A percentile compares a stretch with the other conserved stretches of the same genome.
phyloP scores from a whole-genome alignment of 2,113 vertebrate genomes.

The Ailurus styani region DNA sequence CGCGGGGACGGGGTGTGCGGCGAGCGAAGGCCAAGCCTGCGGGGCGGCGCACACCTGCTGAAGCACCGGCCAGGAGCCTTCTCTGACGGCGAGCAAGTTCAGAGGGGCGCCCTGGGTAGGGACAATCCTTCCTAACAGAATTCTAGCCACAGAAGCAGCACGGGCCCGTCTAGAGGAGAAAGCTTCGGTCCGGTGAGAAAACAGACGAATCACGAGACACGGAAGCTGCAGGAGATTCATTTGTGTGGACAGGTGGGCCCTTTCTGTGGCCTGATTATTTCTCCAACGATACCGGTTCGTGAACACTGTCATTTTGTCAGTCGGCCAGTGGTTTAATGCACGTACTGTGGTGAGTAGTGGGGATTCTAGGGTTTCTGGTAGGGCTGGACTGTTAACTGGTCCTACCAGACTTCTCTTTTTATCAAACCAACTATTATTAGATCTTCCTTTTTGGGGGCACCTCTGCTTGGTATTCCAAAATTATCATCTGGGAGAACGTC shows the following conservation, averaged over 20 bases:
- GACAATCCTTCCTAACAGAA: background rate
- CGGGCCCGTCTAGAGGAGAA: background rate
- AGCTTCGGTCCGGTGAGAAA: background rate
- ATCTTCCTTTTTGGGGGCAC: background rate
- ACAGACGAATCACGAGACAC: background rate
- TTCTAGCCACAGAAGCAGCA: background rate
- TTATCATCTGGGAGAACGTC: background rate
- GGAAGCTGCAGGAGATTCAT: background rate
- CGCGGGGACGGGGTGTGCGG: fast-evolving
- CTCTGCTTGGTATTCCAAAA: background rate
- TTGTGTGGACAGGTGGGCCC: background rate
- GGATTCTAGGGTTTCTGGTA: background rate
- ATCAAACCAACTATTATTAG: background rate
- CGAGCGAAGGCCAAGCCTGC: background rate
- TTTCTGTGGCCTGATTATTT: background rate
- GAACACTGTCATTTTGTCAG: background rate
- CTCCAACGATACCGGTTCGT: background rate
- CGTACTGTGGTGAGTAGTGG: background rate
- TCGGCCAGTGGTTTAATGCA: background rate
- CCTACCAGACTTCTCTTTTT: background rate
- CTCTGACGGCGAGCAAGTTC: background rate
- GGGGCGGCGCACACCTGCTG: no score
- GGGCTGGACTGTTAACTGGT: background rate
- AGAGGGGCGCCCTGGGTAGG: background rate
- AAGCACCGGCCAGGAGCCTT: background rate